phyloP scores from a whole-genome alignment of 2,113 vertebrate species.

The Esox niger region DNA sequence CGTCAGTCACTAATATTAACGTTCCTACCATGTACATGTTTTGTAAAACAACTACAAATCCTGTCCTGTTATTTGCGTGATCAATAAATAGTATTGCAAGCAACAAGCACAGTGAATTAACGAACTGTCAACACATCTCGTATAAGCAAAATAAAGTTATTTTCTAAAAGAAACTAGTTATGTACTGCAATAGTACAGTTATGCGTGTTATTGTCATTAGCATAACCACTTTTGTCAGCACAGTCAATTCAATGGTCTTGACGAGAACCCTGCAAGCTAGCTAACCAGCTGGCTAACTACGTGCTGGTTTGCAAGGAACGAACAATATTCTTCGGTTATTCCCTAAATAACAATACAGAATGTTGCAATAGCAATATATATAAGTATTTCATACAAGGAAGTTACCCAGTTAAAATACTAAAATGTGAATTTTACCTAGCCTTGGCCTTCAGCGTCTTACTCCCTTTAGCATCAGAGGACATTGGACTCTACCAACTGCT shows the following conservation, averaged over 20 bases:
- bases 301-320: neutral
- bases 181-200: no score
- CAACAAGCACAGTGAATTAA: no score
- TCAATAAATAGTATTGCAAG: no score
- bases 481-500: slow-evolving; percentile 59
- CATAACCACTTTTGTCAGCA: no score
- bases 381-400: neutral
- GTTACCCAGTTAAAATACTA: neutral
- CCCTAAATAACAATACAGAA: neutral
- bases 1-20: no score
- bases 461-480: slow-evolving; percentile 55
- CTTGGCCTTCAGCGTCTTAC: slow-evolving; percentile 40
- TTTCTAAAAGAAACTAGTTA: neutral
- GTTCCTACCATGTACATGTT: no score
- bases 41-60: no score
- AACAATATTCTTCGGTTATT: neutral
- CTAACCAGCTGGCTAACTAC: neutral
- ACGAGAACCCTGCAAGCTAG: no score
- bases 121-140: neutral
- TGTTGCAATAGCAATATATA: neutral
- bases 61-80: no score
- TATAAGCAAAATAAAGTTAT: neutral
- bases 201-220: no score
- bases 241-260: no score
- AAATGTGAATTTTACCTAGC: slow-evolving; percentile 6